Evolutionary conservation across 2,888 invertebrate species (phyloP), one percentile per base, ranked within the genome.

Genomic region (Alsophila aescularia): DNA sequence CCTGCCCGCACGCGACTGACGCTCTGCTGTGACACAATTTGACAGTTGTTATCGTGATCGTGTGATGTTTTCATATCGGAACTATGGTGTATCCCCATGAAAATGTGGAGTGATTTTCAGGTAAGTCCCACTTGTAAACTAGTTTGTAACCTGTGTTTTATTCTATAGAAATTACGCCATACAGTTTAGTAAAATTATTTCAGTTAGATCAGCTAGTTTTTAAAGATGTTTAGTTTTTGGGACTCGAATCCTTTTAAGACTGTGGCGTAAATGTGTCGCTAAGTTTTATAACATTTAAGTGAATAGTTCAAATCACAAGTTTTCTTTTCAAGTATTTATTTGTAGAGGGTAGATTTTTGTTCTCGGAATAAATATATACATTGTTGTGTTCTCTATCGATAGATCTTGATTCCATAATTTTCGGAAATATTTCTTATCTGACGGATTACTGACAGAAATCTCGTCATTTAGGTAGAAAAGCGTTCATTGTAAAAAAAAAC

Each of bases 81-180:
- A 91, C 90, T 90, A 91, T 91, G 91, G 86, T 91, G 88, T 85
- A 90, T 91, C 85, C 90, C 86, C 79, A 91, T 91, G 91, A 91
- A 91, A 85, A 91, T 91, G 91, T 91, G 91, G 91, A 91, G 91
- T 91, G 91, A 91, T 87, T 90, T 91, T 75, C 91, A 91, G 90
- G 91, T 91, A 73, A 88, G 90, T 64, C 62, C 60, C 35, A 41
- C 21, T 32, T 56, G 10, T 21, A 14, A 48, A 15, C 14, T 42
- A 21, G 29, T 44, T 29, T 56, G 7, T 42, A 50, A 60, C 50
- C 39, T 41, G 21, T 36, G 10, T 36, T 34, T 32, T 31, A 15
- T 18, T 37, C 1, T 51, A 32, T 15, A 40, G 52, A 21, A 21
- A 56, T 69, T 72, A 69, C 59, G 47, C 56, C 66, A 60, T 71